Evolutionary conservation across 2,113 vertebrate species (phyloP).

Genomic region (Oryzias curvinotus): DNA sequence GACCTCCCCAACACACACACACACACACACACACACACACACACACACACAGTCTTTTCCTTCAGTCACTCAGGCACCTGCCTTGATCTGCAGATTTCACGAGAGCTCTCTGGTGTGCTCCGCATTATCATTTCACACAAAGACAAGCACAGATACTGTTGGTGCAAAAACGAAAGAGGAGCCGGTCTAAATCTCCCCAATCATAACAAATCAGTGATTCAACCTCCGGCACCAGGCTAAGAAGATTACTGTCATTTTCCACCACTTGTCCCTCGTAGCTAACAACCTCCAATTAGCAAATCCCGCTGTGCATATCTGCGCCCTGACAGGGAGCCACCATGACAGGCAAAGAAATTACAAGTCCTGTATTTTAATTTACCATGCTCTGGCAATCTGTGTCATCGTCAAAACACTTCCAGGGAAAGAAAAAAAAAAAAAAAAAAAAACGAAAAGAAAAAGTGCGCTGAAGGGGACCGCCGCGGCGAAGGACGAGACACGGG

Average conservation of each 20-base stretch:
- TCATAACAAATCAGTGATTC: constrained; percentile 78
- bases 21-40: background rate
- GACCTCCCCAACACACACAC: constrained; percentile 7
- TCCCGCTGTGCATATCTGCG: constrained; percentile 76
- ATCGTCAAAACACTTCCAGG: constrained; percentile 66
- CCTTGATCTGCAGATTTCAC: constrained; percentile 56
- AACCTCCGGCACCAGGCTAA: constrained; percentile 78
- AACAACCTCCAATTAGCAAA: constrained; percentile 86
- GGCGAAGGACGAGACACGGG: constrained; percentile 33
- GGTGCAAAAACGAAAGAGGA: constrained; percentile 63
- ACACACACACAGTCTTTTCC: constrained; percentile 9
- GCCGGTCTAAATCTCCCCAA: constrained; percentile 72
- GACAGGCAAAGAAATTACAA: constrained; percentile 82
- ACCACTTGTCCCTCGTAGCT: constrained; percentile 81
- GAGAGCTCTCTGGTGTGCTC: constrained; percentile 56
- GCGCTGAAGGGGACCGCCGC: constrained; percentile 58
- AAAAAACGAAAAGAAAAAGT: no score
- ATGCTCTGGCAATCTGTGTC: constrained; percentile 74
- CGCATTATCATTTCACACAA: constrained; percentile 66
- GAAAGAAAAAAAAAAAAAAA: constrained; percentile 2
- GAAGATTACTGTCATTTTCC: constrained; percentile 83
- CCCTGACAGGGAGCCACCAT: constrained; percentile 78
- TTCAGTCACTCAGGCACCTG: constrained; percentile 37
- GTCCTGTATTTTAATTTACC: constrained; percentile 77
- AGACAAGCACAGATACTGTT: constrained; percentile 61